Conservation (phyloP, 2,888 invertebrate species). For the Archips crataeganus region DNA sequence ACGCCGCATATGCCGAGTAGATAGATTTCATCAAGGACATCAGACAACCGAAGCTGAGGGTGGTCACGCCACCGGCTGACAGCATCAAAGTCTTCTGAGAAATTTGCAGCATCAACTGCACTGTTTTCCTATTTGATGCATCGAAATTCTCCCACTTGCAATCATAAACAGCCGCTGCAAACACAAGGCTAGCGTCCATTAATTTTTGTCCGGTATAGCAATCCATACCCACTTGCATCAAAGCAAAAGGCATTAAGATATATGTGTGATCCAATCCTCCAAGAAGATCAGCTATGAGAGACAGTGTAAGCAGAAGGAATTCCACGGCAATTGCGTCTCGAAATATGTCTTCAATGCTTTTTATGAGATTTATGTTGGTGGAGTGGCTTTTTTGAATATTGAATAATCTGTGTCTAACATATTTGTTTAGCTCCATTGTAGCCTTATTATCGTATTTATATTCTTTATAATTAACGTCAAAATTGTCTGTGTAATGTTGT, state of each 20-base stretch:
- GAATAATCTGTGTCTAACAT: conserved; percentile 47
- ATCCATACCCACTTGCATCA: conserved; percentile 59
- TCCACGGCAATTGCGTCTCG: conserved; percentile 57
- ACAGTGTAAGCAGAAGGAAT: conserved; percentile 53
- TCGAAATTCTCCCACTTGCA: conserved; percentile 73
- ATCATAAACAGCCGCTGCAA: conserved; percentile 63
- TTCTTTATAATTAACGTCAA: not conserved
- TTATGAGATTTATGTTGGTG: conserved; percentile 49
- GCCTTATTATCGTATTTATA: not conserved
- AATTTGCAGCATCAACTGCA: conserved; percentile 62
- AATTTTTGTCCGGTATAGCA: conserved; percentile 67
- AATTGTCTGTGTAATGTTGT: conserved; percentile 14
- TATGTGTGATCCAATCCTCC: conserved; percentile 63
- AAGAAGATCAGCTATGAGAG: conserved; percentile 56
- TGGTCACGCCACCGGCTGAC: conserved; percentile 66
- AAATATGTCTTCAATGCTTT: conserved; percentile 54
- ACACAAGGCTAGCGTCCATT: conserved; percentile 61
- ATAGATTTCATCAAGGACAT: conserved; percentile 63
- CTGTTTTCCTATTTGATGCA: conserved; percentile 60
- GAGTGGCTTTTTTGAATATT: conserved; percentile 53
- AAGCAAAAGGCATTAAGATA: conserved; percentile 56
- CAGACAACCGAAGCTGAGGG: conserved; percentile 59
- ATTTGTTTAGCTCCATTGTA: conserved; percentile 43
- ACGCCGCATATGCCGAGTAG: conserved; percentile 67
- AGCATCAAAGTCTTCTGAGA: conserved; percentile 64